Percentiles rank a stretch among this genome's conserved stretches.
These are phyloP conservation scores for Benthosema pterotum DNA, from an alignment of 2,797 vertebrate genomes.

Conservation along the genomic window DNA sequence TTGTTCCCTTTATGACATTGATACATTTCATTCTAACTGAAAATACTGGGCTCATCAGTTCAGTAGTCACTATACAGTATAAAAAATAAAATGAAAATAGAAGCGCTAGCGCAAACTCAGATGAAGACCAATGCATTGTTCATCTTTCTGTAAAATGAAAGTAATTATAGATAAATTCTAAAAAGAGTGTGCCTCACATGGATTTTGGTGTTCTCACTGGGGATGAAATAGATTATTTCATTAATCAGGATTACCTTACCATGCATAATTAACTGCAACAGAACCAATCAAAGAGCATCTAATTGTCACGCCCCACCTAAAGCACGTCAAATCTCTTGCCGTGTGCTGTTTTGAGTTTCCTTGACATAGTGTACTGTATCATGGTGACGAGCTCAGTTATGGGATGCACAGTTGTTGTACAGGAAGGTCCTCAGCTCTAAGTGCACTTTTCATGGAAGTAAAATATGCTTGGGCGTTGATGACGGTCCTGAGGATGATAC, in stretches of 20 bases:
- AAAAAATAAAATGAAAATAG: neutral
- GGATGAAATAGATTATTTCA: too few relatives aligned
- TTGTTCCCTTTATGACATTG: slow-evolving; percentile 70
- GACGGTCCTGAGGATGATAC: slow-evolving; percentile 39
- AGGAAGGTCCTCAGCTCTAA: neutral
- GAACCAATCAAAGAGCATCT: too few relatives aligned
- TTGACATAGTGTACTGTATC: neutral
- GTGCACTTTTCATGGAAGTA: neutral
- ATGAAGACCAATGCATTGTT: too few relatives aligned
- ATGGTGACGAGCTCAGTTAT: neutral
- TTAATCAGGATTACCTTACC: too few relatives aligned
- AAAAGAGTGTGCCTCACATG: too few relatives aligned
- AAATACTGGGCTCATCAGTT: slow-evolving; percentile 43
- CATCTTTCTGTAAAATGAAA: too few relatives aligned
- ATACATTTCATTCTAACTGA: slow-evolving; percentile 62
- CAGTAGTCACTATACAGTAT: slow-evolving; percentile 14
- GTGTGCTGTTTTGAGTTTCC: neutral
- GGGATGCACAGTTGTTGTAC: neutral
- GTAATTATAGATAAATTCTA: too few relatives aligned
- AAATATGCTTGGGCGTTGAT: slow-evolving; percentile 31
- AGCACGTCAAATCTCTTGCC: too few relatives aligned
- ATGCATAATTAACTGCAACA: too few relatives aligned
- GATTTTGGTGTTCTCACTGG: too few relatives aligned
- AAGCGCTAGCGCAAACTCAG: neutral
- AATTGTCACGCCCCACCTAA: too few relatives aligned